Conservation (phyloP, 2,888 invertebrate genomes). For the Eueremaeus valkanovi region DNA sequence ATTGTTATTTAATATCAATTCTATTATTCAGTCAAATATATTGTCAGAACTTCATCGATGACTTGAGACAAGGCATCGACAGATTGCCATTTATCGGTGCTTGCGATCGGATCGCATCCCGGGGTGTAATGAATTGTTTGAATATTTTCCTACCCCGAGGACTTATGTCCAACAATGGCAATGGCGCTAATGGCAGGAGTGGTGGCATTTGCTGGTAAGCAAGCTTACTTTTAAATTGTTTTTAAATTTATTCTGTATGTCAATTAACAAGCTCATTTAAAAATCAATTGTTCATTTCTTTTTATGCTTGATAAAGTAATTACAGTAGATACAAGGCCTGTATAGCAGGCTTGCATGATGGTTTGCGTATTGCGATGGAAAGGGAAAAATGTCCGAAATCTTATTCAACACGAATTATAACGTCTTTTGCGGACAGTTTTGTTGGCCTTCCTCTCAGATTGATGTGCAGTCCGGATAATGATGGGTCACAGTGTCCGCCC, state of each 20-base stretch:
- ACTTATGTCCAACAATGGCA: no score
- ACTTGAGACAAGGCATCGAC: no score
- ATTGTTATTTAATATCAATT: no score
- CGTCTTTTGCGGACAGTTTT: not conserved
- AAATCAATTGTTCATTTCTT: not conserved
- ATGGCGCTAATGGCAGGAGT: not conserved
- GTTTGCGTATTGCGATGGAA: not conserved
- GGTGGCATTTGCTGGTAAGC: not conserved
- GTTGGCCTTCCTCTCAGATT: not conserved
- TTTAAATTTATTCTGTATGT: not conserved
- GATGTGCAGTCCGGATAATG: not conserved
- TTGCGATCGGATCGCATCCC: not conserved
- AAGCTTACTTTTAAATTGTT: no score
- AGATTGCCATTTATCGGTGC: not conserved
- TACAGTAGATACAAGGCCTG: slow-evolving; percentile 1
- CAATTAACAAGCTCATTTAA: not conserved
- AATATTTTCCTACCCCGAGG: not conserved
- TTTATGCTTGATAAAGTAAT: not conserved
- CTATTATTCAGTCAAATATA: no score
- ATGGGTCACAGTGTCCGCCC: not conserved
- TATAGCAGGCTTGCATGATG: not conserved
- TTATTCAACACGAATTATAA: not conserved
- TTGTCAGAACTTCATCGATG: no score
- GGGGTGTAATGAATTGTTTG: not conserved
- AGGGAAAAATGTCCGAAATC: not conserved